Evolutionary conservation across 92 coral and sea anemone genomes (phyloP).

Genomic region (Scolanthus callimorphus): DNA sequence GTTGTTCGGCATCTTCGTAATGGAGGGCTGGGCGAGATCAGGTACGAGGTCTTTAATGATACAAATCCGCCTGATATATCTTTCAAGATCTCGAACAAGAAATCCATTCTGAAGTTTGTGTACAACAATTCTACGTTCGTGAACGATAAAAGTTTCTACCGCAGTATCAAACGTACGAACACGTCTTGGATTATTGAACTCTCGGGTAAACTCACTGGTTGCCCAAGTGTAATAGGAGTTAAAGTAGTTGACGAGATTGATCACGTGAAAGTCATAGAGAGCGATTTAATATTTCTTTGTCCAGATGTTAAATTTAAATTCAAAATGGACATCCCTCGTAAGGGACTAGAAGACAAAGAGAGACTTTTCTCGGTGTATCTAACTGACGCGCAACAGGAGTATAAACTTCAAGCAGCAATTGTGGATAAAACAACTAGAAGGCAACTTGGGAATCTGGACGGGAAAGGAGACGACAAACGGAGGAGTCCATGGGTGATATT

Average conservation of each 20-base stretch:
- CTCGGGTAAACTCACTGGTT: slow-evolving; percentile 34
- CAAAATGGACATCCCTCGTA: slow-evolving; percentile 53
- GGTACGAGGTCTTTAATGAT: slow-evolving; percentile 27
- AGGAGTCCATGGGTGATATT: slow-evolving; percentile 43
- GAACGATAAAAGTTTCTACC: slow-evolving; percentile 53
- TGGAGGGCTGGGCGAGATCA: slow-evolving; percentile 20
- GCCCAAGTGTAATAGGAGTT: slow-evolving; percentile 61
- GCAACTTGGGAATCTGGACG: neutral
- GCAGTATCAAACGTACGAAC: slow-evolving; percentile 40
- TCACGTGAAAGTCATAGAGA: slow-evolving; percentile 34
- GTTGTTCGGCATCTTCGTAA: slow-evolving; percentile 21
- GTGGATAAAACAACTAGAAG: slow-evolving; percentile 39
- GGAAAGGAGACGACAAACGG: slow-evolving; percentile 10
- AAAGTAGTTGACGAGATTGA: slow-evolving; percentile 64
- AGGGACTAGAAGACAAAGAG: slow-evolving; percentile 47
- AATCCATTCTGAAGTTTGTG: slow-evolving; percentile 43
- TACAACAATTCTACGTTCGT: slow-evolving; percentile 30
- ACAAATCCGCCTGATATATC: slow-evolving; percentile 33
- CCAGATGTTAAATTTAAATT: slow-evolving; percentile 39
- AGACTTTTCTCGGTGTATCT: slow-evolving; percentile 52
- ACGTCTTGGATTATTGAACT: slow-evolving; percentile 44
- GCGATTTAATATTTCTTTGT: slow-evolving; percentile 58
- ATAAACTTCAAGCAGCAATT: slow-evolving; percentile 55
- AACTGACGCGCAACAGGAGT: slow-evolving; percentile 42
- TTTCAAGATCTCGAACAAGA: slow-evolving; percentile 30